A percentile compares a stretch with the other conserved stretches of the same genome.
Evolutionary conservation across 2,888 invertebrate species (phyloP).

Genomic region (Pristionchus mayeri): DNA sequence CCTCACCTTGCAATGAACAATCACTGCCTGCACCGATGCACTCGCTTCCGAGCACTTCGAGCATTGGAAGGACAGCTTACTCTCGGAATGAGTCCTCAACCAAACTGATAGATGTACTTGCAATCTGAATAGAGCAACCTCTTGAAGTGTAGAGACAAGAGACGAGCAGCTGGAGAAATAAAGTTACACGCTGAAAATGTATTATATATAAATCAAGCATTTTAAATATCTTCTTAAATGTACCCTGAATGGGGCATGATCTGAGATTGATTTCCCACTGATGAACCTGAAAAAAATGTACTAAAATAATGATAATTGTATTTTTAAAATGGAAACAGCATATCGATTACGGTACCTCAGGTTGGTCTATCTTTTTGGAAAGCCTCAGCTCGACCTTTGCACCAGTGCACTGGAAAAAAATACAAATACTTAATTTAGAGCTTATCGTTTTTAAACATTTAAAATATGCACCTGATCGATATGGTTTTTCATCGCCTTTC

Average conservation of each 20-base stretch:
- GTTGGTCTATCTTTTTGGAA: not conserved
- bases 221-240: not conserved
- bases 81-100: not conserved
- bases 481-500: not conserved
- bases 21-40: not conserved
- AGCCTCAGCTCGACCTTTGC: not conserved
- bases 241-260: not conserved
- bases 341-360: not conserved
- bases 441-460: not conserved
- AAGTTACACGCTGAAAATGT: not conserved
- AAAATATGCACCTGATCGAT: not conserved
- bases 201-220: not conserved
- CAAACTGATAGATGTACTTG: not conserved
- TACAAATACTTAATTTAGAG: not conserved
- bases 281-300: not conserved
- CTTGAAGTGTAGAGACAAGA: not conserved
- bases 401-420: not conserved
- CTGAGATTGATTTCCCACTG: not conserved
- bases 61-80: not conserved
- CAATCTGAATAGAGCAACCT: not conserved
- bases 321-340: not conserved
- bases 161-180: not conserved
- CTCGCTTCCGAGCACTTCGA: not conserved
- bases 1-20: not conserved
- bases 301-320: not conserved